Base-by-base conservation (phyloP, 1,140 invertebrate genomes). In the Brachystomella parvula region DNA sequence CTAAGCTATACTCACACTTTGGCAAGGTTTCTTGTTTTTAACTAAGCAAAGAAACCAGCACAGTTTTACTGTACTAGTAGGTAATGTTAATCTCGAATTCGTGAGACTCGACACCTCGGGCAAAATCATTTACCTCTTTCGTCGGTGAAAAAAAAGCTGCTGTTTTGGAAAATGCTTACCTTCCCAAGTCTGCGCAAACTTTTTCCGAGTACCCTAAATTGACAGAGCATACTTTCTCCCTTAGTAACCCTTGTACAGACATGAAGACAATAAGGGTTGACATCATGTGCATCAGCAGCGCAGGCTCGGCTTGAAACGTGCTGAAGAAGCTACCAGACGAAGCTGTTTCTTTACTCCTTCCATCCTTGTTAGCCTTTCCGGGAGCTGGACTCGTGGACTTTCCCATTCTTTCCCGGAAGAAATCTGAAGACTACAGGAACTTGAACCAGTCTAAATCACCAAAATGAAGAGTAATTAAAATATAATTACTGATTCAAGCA, bases 201-300 rank as follows among this genome's bases (percentile, higher is more conserved):
- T 85, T 81, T 47, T 84, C 82, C 0, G 84, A 80, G 70, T 88
- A 89, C 12, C 77, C 81, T 17, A 66, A 91, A 81, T 77, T 91
- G 0, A 91, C 88, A 63, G 87, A 78, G 74, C 89, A 92, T 0
- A 89, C 89, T 77, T 92, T 91, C 76, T 90, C 89, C 73, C 91
- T 80, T 74, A 89, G 89, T 17, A 92, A 79, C 77, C 90, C 68
- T 44, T 64, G 65, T 0, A 73, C 30, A 12, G 32, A 47, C 61
- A 68, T 73, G 44, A 67, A 73, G 31, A 64, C 66, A 35, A 73
- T 33, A 33, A 73, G 63, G 1, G 60, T 59, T 2, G 66, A 12
- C 9, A 30, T 30, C 71, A 73, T 73, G 30, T 73, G 71, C 39
- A 68, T 2, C 1, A 70, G 58, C 24, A 70, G 21, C 1, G 47